These are phyloP conservation scores for Sturnira hondurensis DNA, from an alignment of 2,113 vertebrate genomes.

Conservation along the genomic window DNA sequence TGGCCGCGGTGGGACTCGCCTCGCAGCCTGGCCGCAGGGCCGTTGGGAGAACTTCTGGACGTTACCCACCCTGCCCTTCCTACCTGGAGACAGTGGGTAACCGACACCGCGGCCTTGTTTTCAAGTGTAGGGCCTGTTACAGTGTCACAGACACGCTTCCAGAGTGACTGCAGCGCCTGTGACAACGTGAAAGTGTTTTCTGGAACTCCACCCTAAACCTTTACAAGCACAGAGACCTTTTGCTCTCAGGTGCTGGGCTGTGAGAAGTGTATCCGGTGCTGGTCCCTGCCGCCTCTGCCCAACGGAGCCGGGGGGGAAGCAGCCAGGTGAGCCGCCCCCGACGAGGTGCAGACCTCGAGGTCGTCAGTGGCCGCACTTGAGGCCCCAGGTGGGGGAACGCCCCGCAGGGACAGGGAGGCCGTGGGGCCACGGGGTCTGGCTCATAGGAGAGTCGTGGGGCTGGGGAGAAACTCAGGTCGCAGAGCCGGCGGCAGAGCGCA, in stretches of 20 bases:
- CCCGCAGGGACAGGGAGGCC: not conserved
- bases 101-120: not conserved
- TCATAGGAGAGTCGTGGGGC: not conserved
- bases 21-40: not conserved
- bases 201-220: not conserved
- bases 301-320: not conserved
- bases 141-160: not conserved
- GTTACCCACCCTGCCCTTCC: too few relatives aligned
- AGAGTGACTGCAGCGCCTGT: not conserved
- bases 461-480: too few relatives aligned
- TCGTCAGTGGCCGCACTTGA: too few relatives aligned
- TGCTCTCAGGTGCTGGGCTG: constrained; percentile 76
- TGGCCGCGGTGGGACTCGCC: not conserved
- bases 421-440: too few relatives aligned
- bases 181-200: not conserved
- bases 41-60: too few relatives aligned
- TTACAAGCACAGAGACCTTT: not conserved
- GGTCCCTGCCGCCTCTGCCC: constrained; percentile 69
- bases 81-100: fast-evolving
- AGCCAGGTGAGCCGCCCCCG: constrained; percentile 57
- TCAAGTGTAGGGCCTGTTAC: not conserved
- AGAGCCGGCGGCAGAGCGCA: not conserved
- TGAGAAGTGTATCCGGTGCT: constrained; percentile 71
- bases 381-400: not conserved
- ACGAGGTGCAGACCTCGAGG: fast-evolving